Evolutionary conservation across 1,140 invertebrate species (phyloP).

Genomic region (Andricus grossulariae): DNA sequence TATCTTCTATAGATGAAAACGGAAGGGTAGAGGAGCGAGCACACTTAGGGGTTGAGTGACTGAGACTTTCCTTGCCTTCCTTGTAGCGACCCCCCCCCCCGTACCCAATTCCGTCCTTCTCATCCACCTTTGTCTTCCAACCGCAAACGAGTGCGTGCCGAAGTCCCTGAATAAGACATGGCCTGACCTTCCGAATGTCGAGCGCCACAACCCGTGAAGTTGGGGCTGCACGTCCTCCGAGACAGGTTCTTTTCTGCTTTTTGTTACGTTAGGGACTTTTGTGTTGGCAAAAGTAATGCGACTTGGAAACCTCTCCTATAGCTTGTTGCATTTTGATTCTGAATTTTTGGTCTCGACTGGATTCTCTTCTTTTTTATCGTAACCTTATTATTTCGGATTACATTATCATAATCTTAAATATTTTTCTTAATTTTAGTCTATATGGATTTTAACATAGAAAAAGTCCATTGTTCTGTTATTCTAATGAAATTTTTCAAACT

Average conservation of each 20-base stretch:
- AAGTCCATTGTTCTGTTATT: too few species aligned
- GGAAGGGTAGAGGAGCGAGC: slow-evolving; percentile 50
- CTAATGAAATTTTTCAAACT: too few species aligned
- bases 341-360: too few species aligned
- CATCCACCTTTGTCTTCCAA: slow-evolving; percentile 46
- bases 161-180: slow-evolving; percentile 57
- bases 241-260: slow-evolving; percentile 9
- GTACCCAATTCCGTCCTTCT: slow-evolving; percentile 49
- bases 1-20: slow-evolving; percentile 68
- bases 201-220: slow-evolving; percentile 1
- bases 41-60: slow-evolving; percentile 57
- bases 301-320: too few species aligned
- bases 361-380: too few species aligned
- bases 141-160: slow-evolving; percentile 57
- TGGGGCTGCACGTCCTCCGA: neutral
- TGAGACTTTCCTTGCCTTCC: slow-evolving; percentile 37
- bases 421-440: too few species aligned
- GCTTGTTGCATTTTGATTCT: too few species aligned
- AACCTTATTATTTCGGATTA: too few species aligned
- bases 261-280: slow-evolving; percentile 1
- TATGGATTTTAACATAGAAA: too few species aligned
- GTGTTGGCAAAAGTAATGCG: neutral
- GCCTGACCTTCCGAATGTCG: slow-evolving; percentile 35
- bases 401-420: too few species aligned
- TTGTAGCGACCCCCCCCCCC: slow-evolving; percentile 40